Conservation (phyloP, 2,113 vertebrate species). For the Scartelaos histophorus region DNA sequence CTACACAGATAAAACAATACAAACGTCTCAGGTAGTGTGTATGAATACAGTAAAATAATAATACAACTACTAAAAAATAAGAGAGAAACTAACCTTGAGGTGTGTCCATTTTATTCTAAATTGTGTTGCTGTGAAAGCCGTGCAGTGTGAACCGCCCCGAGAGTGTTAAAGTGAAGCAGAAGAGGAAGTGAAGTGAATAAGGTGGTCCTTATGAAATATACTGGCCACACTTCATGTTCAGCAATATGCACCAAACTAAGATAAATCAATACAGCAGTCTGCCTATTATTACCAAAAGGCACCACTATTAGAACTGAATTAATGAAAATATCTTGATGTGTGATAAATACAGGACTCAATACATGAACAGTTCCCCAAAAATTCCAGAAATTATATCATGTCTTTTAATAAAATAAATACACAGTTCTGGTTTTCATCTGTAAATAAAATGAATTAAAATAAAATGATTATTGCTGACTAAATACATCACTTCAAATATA, state of each 20-base stretch:
- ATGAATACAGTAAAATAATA: background rate
- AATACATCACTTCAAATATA: no score
- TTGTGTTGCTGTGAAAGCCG: constrained; percentile 7
- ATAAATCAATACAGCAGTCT: background rate
- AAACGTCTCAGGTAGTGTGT: background rate
- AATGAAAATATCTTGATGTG: no score
- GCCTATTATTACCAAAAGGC: background rate
- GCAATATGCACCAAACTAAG: background rate
- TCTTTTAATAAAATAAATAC: no score
- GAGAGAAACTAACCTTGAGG: constrained; percentile 60
- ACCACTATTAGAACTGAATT: no score
- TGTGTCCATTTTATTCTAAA: constrained; percentile 46
- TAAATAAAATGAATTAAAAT: no score
- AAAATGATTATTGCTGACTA: no score
- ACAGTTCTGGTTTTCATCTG: no score
- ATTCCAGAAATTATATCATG: no score
- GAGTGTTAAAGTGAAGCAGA: constrained; percentile 30
- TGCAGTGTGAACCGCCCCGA: background rate
- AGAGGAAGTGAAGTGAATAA: constrained; percentile 62
- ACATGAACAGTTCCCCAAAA: no score
- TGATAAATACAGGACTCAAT: no score
- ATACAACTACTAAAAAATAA: background rate
- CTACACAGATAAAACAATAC: constrained; percentile 47
- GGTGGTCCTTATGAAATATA: constrained; percentile 28
- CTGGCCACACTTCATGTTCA: background rate